phyloP scores from a whole-genome alignment of 2,888 invertebrate genomes.

The Mactromeris polynyma region DNA sequence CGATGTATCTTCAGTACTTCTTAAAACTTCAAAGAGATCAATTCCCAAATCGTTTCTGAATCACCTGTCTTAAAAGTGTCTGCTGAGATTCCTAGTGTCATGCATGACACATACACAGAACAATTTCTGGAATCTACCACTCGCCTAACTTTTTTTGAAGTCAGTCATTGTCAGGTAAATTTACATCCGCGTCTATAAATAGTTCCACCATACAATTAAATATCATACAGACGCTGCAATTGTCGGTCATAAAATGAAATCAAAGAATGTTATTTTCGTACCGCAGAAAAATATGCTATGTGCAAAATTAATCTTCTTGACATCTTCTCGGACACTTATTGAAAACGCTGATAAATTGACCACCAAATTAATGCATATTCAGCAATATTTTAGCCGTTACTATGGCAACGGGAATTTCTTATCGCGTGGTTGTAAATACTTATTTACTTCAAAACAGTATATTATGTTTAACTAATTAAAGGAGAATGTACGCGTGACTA shows the following conservation, averaged over 20 bases:
- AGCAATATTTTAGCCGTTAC: neutral
- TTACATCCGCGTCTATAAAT: constrained; percentile 50
- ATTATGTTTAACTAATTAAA: neutral
- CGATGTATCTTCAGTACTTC: neutral
- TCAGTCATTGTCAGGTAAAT: constrained; percentile 33
- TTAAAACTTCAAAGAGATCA: neutral
- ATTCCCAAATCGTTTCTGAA: neutral
- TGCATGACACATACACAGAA: constrained; percentile 39
- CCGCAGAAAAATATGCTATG: no score
- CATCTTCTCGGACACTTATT: neutral
- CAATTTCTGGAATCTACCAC: constrained; percentile 44
- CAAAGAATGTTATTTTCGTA: no score
- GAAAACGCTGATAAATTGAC: neutral
- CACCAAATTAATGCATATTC: neutral
- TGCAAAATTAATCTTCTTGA: no score
- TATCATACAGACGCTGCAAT: neutral
- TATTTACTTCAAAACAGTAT: neutral
- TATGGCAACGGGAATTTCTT: neutral
- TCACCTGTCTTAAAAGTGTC: neutral
- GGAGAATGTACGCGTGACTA: neutral
- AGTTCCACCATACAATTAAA: constrained; percentile 8
- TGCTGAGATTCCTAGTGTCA: neutral
- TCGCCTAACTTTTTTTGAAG: constrained; percentile 26
- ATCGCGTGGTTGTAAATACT: neutral
- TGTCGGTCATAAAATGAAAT: neutral